Base-by-base conservation (phyloP, 2,797 vertebrate species). In the Neostethus bicornis region DNA sequence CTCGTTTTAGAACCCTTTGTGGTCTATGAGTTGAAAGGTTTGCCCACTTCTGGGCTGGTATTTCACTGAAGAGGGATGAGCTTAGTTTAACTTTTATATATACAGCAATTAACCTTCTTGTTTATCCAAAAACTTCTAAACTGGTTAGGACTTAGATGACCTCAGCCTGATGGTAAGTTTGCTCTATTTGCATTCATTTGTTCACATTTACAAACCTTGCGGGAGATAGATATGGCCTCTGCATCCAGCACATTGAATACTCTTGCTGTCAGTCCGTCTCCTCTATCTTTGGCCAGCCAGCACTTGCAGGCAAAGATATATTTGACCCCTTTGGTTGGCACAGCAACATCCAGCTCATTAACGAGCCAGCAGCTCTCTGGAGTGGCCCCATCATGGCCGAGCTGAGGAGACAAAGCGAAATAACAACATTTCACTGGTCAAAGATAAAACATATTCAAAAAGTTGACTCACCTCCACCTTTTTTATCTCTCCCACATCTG, bases 311-410 rank as follows among this genome's bases (percentile, higher is more conserved):
- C 79, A 60, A 99, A 92, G 6, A 90, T 90, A 54, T 95, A 98
- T 91, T 93, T 95, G 83, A 93, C 84, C 0, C 95, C 97, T 86
- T 94, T 97, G 52, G 96, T 98, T 74, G 97, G 97, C 79, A 98
- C 95, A 0, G 93, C 61, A 17, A 99, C 88, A 29, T 85, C 84
- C 73, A 99, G 83, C 84, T 96, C 95, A 12, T 96, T 94, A 79
- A 99, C 88, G 72, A 99, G 63, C 97, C 97, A 99, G 86, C 96
- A 98, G 89, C 96, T 98, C 83, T 99, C 97, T 0, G 97, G 95
- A 17, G 96, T 96, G 21, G 93, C 94, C 0, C 97, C 97, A 0
- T 99, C 95, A 0, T 99, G 97, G 47, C 96, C 96, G 17, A 99
- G 88, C 97, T 99, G 84, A 20, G 60, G 72, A 51, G 39, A 65